Evolutionary conservation across 1,140 invertebrate species (phyloP).

Genomic region (Vanessa tameamea): DNA sequence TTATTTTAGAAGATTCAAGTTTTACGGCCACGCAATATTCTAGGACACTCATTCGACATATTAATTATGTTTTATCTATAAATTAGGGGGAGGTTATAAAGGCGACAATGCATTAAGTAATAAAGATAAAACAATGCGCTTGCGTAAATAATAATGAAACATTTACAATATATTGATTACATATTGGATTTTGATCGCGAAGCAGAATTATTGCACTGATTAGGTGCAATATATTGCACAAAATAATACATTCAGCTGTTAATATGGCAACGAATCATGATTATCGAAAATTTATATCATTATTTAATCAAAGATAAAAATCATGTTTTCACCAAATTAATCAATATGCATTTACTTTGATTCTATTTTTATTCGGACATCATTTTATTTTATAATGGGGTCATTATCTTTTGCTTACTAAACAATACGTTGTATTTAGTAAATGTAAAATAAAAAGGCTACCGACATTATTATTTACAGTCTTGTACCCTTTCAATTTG

Average conservation of each 20-base stretch:
- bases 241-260: too few species aligned
- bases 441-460: too few species aligned
- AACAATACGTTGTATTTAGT: too few species aligned
- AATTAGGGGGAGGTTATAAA: not conserved
- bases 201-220: slow-evolving; percentile 1
- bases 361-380: not conserved
- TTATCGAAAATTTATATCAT: not conserved
- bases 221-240: not conserved
- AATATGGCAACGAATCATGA: too few species aligned
- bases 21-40: not conserved
- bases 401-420: too few species aligned
- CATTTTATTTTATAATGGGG: too few species aligned
- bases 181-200: not conserved
- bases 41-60: not conserved
- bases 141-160: not conserved
- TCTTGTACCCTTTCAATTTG: too few species aligned
- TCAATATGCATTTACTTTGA: not conserved
- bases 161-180: not conserved
- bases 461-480: too few species aligned
- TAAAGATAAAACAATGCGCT: slow-evolving; percentile 2
- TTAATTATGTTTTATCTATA: not conserved
- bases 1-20: not conserved
- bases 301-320: slow-evolving; percentile 3
- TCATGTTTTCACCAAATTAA: not conserved
- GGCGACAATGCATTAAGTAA: not conserved